Conservation (phyloP, 2,888 invertebrate genomes). For the Ditula angustiorana region DNA sequence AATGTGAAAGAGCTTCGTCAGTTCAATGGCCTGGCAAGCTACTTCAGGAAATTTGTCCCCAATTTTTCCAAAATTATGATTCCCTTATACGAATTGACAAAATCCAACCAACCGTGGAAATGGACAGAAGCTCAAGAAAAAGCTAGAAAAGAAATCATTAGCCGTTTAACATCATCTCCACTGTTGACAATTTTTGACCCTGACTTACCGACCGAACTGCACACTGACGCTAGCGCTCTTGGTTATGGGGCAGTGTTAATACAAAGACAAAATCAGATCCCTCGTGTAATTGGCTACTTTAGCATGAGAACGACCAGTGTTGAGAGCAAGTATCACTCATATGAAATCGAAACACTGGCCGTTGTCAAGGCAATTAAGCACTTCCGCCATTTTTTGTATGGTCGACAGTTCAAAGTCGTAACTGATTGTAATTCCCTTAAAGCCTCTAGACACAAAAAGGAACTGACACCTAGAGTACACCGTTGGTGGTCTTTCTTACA, state of each 20-base stretch:
- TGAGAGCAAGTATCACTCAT: conserved; percentile 32
- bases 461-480: background rate
- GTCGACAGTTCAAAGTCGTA: background rate
- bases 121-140: conserved; percentile 34
- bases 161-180: conserved; percentile 31
- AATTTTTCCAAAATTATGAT: conserved; percentile 29
- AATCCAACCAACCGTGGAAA: conserved; percentile 14
- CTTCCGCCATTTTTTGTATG: conserved; percentile 14
- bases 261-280: conserved; percentile 16
- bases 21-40: conserved; percentile 45
- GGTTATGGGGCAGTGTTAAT: conserved; percentile 41
- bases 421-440: conserved; percentile 1
- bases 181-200: conserved; percentile 37
- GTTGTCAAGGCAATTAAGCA: conserved; percentile 33
- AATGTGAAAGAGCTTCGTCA: conserved; percentile 43
- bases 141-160: conserved; percentile 24
- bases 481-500: conserved; percentile 40
- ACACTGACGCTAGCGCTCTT: conserved; percentile 41
- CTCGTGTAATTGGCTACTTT: conserved; percentile 24
- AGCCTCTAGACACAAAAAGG: background rate
- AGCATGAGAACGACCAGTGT: conserved; percentile 29
- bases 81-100: conserved; percentile 33
- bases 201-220: conserved; percentile 31
- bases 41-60: conserved; percentile 42
- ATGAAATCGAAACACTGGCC: conserved; percentile 38